Evolutionary conservation across 2,797 vertebrate genomes (phyloP).

Genomic region (Diplodus puntazzo): DNA sequence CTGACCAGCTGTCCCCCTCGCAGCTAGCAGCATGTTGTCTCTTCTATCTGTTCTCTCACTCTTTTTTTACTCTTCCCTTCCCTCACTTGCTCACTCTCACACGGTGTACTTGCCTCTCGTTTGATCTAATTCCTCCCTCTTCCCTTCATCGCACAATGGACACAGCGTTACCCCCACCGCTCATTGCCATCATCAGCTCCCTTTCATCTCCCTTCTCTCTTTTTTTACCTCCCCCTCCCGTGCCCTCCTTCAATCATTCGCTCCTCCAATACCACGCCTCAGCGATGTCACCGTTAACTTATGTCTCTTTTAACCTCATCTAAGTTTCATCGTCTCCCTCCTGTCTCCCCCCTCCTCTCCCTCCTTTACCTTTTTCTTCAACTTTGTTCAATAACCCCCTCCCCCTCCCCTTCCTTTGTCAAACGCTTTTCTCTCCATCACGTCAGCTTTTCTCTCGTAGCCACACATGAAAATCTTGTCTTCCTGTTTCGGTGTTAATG

Average conservation of each 20-base stretch:
- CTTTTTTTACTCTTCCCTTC: neutral
- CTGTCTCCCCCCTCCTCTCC: constrained; percentile 7
- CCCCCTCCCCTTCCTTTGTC: neutral
- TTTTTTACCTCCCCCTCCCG: neutral
- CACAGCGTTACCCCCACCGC: neutral
- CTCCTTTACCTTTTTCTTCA: constrained; percentile 25
- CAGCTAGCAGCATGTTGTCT: constrained; percentile 72
- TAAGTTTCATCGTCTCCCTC: constrained; percentile 32
- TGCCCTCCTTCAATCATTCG: neutral
- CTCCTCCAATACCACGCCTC: constrained; percentile 7
- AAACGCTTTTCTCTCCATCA: constrained; percentile 17
- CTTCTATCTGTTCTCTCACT: constrained; percentile 54
- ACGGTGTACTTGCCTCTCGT: neutral
- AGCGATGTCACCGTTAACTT: constrained; percentile 33
- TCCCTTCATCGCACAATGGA: neutral
- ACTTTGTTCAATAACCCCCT: constrained; percentile 35
- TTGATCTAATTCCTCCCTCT: neutral
- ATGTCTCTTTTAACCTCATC: constrained; percentile 41
- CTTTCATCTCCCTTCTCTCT: constrained; percentile 10
- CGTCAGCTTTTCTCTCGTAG: neutral
- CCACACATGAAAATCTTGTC: constrained; percentile 7
- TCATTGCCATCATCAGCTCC: neutral
- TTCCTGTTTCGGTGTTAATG: constrained; percentile 9
- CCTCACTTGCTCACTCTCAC: neutral
- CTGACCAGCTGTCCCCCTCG: constrained; percentile 80